These are phyloP conservation scores for Delichon dasypus DNA, from an alignment of 2,797 vertebrate genomes.

Conservation along the genomic window DNA sequence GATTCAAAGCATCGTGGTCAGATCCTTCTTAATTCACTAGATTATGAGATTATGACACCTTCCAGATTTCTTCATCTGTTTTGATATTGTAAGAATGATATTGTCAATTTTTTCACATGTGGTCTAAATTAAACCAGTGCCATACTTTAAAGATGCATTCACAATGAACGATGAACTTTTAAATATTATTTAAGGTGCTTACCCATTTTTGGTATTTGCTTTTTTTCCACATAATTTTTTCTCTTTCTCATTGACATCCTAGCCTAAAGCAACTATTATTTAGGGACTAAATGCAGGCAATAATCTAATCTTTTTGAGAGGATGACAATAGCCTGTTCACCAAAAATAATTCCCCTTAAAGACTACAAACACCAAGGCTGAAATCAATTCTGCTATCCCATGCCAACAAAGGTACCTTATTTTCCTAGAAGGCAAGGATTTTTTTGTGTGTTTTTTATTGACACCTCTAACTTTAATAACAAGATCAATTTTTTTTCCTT, in stretches of 20 bases:
- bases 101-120: background rate
- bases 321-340: slow-evolving; percentile 24
- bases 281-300: background rate
- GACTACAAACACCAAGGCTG: slow-evolving; percentile 1
- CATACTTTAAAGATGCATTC: slow-evolving; percentile 25
- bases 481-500: slow-evolving; percentile 16
- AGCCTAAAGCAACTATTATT: background rate
- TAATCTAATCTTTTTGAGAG: background rate
- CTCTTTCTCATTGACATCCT: background rate
- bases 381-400: slow-evolving; percentile 4
- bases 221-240: background rate
- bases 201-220: background rate
- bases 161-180: background rate
- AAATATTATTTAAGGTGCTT: background rate
- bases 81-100: background rate
- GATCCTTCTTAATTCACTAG: background rate
- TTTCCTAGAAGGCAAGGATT: slow-evolving; percentile 30
- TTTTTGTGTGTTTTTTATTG: background rate
- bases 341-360: slow-evolving; percentile 6
- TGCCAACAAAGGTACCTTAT: background rate
- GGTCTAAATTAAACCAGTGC: slow-evolving; percentile 8
- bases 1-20: background rate
- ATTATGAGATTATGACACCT: background rate
- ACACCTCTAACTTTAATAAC: slow-evolving; percentile 18
- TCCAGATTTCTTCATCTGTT: background rate